A percentile compares a stretch with the other conserved stretches of the same genome.
phyloP scores from a whole-genome alignment of 1,140 invertebrate genomes.

The Cecropterus lyciades region DNA sequence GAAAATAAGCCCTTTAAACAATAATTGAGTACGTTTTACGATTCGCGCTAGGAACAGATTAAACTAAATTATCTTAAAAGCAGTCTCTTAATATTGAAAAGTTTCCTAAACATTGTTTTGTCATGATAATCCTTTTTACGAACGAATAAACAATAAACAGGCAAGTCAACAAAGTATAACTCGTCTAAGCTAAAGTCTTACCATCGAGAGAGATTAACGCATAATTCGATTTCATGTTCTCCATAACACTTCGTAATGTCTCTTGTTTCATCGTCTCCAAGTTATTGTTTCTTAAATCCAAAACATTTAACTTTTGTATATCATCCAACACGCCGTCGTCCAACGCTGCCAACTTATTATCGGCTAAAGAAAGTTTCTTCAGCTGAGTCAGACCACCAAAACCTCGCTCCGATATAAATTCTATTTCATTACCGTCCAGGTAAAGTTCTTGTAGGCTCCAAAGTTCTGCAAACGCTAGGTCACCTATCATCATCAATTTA shows the following conservation, averaged over 20 bases:
- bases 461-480: constrained; percentile 90
- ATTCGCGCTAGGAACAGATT: neutral
- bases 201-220: constrained; percentile 74
- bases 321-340: constrained; percentile 87
- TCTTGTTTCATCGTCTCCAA: constrained; percentile 90
- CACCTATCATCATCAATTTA: constrained; percentile 89
- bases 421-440: constrained; percentile 88
- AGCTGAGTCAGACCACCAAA: constrained; percentile 89
- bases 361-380: constrained; percentile 87
- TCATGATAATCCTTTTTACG: constrained; percentile 8
- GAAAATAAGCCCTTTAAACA: too few species aligned
- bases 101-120: constrained; percentile 5
- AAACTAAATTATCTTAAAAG: constrained; percentile 3
- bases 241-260: constrained; percentile 89
- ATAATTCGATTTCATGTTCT: constrained; percentile 88
- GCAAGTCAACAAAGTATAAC: constrained; percentile 11
- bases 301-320: constrained; percentile 86
- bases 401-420: constrained; percentile 88
- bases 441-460: constrained; percentile 89
- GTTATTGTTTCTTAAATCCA: constrained; percentile 90
- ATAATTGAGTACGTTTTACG: neutral
- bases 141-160: constrained; percentile 7
- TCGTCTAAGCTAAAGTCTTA: constrained; percentile 27
- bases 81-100: constrained; percentile 3
- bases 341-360: constrained; percentile 89